phyloP scores from a whole-genome alignment of 2,888 invertebrate species.

The Eilema sororculum region DNA sequence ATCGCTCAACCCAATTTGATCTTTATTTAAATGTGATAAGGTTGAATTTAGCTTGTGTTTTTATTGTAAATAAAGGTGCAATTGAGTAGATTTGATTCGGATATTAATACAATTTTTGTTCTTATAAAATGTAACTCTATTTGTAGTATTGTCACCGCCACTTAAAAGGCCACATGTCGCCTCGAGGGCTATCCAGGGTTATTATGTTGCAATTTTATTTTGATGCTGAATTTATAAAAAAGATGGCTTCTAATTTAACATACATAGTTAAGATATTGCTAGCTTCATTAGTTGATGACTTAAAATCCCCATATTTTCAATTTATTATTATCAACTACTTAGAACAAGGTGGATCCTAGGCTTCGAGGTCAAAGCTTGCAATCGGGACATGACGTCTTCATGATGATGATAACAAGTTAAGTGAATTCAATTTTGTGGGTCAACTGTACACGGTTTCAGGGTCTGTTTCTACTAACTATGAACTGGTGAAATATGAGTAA shows the following conservation, averaged over 20 bases:
- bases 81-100: constrained; percentile 56
- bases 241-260: background rate
- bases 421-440: no score
- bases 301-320: no score
- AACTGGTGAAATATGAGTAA: background rate
- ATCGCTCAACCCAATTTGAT: constrained; percentile 33
- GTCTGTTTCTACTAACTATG: background rate
- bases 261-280: background rate
- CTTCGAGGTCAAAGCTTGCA: no score
- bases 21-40: constrained; percentile 14
- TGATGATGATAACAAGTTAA: no score
- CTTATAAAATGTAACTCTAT: constrained; percentile 82
- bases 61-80: constrained; percentile 51
- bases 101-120: constrained; percentile 77
- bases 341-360: background rate
- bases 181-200: constrained; percentile 77
- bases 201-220: constrained; percentile 70
- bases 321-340: background rate
- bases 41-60: constrained; percentile 28
- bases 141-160: constrained; percentile 86
- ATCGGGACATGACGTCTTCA: no score
- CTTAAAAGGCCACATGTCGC: constrained; percentile 86
- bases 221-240: constrained; percentile 21
- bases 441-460: background rate
- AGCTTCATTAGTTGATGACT: background rate